Evolutionary conservation across 2,113 vertebrate species (phyloP), one percentile per base, ranked within the genome.

Genomic region (Anthoscopus minutus): DNA sequence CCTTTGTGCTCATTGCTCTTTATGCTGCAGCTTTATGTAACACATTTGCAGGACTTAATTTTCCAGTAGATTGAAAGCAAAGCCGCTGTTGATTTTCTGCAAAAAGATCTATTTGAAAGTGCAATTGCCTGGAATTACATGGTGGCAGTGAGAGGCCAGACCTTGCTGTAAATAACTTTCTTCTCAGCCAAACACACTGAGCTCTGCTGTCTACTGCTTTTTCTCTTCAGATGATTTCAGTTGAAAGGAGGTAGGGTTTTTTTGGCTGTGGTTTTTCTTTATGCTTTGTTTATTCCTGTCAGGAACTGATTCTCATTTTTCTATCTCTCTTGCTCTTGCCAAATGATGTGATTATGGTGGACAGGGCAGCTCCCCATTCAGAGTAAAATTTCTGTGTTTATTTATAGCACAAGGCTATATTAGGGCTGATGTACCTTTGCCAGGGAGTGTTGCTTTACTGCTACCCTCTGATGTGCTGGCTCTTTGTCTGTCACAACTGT

Each of bases 101-200:
- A 82, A 96, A 97, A 96, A 96, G 87, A 97, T 97, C 95, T 97
- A 97, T 98, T 97, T 98, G 97, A 95, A 97, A 97, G 94, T 97
- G 95, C 97, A 98, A 97, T 98, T 98, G 97, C 96, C 96, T 98
- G 96, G 97, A 98, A 98, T 98, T 98, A 98, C 97, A 97, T 95
- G 96, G 97, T 97, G 96, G 92, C 47, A 69, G 82, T 1, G 61
- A 96, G 96, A 97, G 96, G 96, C 97, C 96, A 97, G 97, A 95
- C 96, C 94, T 97, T 95, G 88, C 95, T 97, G 97, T 98, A 97
- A 98, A 97, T 98, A 98, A 96, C 91, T 97, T 98, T 97, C 45
- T 85, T 96, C 86, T 94, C 84, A 94, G 92, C 92, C 87, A 95
- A 93, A 93, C 28, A 78, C 56, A 48, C 22, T 2, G 54, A 78